Evolutionary conservation across 2,113 vertebrate species (phyloP).

Genomic region (Gnathonemus echidnorhynchus): DNA sequence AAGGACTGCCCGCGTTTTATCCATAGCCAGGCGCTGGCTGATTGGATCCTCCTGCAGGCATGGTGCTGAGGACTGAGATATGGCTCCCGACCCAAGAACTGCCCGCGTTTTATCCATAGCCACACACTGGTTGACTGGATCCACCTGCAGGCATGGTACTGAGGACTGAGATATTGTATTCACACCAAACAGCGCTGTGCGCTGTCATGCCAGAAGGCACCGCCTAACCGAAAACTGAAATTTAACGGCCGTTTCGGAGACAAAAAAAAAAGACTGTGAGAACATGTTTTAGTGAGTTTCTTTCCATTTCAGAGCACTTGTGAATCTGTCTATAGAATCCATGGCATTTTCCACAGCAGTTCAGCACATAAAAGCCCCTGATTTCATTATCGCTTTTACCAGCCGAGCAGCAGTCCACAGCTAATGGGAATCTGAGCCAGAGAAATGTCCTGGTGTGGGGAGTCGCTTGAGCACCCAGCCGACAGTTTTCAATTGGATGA

Average conservation of each 20-base stretch:
- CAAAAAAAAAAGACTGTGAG: not conserved
- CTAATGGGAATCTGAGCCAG: not conserved
- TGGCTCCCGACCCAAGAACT: not conserved
- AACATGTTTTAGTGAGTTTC: not conserved
- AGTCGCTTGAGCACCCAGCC: not conserved
- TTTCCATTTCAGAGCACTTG: not conserved
- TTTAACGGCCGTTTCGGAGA: not conserved
- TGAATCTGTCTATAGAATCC: not conserved
- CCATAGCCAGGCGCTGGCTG: not conserved
- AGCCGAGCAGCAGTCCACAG: not conserved
- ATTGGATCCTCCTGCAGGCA: not conserved
- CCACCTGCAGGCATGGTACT: not conserved
- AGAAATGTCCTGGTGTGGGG: not conserved
- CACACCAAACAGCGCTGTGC: not conserved
- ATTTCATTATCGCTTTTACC: not conserved
- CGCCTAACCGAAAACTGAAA: not conserved
- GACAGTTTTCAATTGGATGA: not conserved
- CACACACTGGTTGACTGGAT: not conserved
- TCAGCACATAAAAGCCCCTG: not conserved
- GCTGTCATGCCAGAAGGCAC: not conserved
- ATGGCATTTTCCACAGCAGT: not conserved
- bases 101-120: not conserved
- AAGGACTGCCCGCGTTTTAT: not conserved
- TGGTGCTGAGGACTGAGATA: not conserved
- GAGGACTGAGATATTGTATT: not conserved